phyloP scores from a whole-genome alignment of 2,797 vertebrate species.

The Cossypha dichroa region DNA sequence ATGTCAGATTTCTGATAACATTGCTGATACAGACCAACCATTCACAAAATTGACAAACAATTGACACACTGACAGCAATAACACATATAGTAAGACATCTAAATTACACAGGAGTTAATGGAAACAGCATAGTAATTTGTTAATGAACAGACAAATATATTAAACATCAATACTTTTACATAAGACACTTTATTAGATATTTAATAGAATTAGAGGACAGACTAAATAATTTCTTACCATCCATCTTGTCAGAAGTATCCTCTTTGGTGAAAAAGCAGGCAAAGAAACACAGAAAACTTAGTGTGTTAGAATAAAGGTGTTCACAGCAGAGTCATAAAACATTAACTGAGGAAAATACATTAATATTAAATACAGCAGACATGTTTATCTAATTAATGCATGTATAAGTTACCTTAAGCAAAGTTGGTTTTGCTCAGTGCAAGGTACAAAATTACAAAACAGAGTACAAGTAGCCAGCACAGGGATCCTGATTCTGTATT shows the following conservation, averaged over 20 bases:
- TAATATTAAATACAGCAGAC: constrained; percentile 59
- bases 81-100: neutral
- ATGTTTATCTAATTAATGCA: constrained; percentile 38
- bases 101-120: neutral
- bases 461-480: neutral
- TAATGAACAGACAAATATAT: neutral
- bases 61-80: neutral
- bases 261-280: constrained; percentile 89
- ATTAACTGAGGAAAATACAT: constrained; percentile 66
- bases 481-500: neutral
- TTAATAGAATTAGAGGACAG: constrained; percentile 57
- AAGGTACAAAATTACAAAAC: neutral
- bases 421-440: neutral
- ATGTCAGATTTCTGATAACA: neutral
- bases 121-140: neutral
- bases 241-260: constrained; percentile 97
- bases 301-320: constrained; percentile 72
- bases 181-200: neutral
- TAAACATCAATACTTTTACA: neutral
- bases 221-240: constrained; percentile 91
- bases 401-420: constrained; percentile 3
- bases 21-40: neutral
- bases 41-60: neutral
- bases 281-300: constrained; percentile 81
- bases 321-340: constrained; percentile 62